phyloP scores from a whole-genome alignment of 1,140 invertebrate species.

The Chrysomallon squamiferum region DNA sequence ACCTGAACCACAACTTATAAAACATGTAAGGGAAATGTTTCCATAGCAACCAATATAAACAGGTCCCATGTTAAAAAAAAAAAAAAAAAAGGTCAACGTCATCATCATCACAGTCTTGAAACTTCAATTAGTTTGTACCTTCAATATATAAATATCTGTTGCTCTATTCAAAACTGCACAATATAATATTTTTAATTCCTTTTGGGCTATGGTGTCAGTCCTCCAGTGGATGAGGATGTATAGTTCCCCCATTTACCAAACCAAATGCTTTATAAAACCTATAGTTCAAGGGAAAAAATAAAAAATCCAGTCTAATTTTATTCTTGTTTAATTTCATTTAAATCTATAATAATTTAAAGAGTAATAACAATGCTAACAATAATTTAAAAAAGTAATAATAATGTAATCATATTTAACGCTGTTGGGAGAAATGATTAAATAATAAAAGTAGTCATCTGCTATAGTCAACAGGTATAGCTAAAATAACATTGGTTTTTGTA shows the following conservation, averaged over 20 bases:
- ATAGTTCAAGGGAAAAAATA: neutral
- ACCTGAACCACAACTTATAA: no score
- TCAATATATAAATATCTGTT: neutral
- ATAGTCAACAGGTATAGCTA: no score
- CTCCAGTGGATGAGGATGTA: neutral
- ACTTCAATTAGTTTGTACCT: neutral
- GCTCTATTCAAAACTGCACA: neutral
- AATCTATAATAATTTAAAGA: no score
- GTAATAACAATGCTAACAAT: no score
- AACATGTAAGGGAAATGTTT: neutral
- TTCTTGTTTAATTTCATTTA: no score
- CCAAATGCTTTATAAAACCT: neutral
- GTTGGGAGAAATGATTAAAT: no score
- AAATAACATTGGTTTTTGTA: no score
- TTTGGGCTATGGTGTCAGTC: no score
- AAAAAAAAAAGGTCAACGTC: no score
- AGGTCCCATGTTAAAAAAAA: conserved; percentile 3
- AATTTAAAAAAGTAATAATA: no score
- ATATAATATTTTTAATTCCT: neutral
- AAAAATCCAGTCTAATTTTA: neutral
- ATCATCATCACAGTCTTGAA: conserved; percentile 6
- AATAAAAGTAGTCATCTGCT: no score
- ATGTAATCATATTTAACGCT: no score
- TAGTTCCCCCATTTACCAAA: neutral
- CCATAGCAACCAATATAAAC: conserved; percentile 2